Evolutionary conservation across 30 jellyfish, hydroid and myxozoan genomes (phyloP).

Genomic region (Rhopilema esculentum): DNA sequence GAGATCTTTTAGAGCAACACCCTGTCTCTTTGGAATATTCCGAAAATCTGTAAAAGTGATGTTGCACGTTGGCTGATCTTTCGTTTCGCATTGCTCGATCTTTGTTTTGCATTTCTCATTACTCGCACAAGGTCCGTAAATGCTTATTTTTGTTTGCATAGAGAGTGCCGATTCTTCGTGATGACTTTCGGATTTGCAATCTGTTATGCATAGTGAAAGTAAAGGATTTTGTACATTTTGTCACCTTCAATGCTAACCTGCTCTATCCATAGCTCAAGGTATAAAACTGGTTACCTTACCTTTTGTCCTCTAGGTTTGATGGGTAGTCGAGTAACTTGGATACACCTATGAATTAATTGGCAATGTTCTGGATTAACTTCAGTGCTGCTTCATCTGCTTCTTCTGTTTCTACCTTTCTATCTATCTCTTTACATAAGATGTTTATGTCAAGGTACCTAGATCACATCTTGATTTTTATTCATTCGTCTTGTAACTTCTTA

Average conservation of each 20-base stretch:
- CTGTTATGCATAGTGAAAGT: slow-evolving; percentile 12
- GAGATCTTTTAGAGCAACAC: slow-evolving; percentile 27
- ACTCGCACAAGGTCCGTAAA: slow-evolving; percentile 28
- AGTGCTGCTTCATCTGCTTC: too few species aligned
- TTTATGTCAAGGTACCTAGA: too few species aligned
- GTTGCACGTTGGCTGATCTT: slow-evolving; percentile 35
- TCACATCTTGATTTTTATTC: too few species aligned
- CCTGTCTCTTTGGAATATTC: slow-evolving; percentile 11
- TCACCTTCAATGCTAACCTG: not conserved
- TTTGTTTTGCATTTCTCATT: slow-evolving; percentile 7
- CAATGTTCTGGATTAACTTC: too few species aligned
- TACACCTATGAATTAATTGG: too few species aligned
- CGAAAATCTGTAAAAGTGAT: slow-evolving; percentile 10
- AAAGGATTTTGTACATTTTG: slow-evolving; percentile 4
- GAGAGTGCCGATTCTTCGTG: slow-evolving; percentile 26
- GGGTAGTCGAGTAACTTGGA: too few species aligned
- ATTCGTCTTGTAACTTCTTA: too few species aligned
- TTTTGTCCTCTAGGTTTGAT: too few species aligned
- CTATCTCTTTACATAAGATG: too few species aligned
- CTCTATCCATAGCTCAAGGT: slow-evolving; percentile 30
- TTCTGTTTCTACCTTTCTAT: too few species aligned
- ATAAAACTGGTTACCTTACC: too few species aligned
- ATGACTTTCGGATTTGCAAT: slow-evolving; percentile 9
- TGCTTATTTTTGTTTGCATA: slow-evolving; percentile 14
- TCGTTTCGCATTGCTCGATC: not conserved